These are phyloP conservation scores for Ptychoptera albimana DNA, from an alignment of 2,888 invertebrate genomes.

Conservation along the genomic window DNA sequence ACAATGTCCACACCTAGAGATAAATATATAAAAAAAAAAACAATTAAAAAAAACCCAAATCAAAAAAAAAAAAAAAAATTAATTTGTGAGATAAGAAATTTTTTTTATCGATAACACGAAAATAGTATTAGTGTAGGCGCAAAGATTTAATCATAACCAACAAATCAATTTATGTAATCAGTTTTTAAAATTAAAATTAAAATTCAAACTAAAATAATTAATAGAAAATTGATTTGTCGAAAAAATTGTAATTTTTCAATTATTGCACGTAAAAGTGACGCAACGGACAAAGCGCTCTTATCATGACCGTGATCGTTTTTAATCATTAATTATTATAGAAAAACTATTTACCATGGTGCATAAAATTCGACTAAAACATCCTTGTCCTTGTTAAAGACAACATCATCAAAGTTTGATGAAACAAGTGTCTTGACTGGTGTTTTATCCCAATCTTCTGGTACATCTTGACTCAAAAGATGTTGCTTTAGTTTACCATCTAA, in stretches of 20 bases:
- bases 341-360: constrained; percentile 68
- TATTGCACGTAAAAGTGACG: no score
- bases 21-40: constrained; percentile 1
- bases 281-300: no score
- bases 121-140: background rate
- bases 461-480: constrained; percentile 82
- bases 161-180: background rate
- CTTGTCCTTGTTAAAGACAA: constrained; percentile 75
- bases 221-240: no score
- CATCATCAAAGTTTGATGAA: constrained; percentile 87
- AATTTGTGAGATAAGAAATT: background rate
- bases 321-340: no score
- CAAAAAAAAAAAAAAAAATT: background rate
- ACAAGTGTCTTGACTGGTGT: constrained; percentile 84
- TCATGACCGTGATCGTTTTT: no score
- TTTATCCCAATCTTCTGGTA: constrained; percentile 96
- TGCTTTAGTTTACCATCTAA: constrained; percentile 87
- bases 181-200: no score
- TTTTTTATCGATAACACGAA: background rate
- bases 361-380: constrained; percentile 97
- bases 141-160: no score
- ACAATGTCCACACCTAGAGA: constrained; percentile 76
- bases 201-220: no score
- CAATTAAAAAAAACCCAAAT: background rate
- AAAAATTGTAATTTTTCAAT: no score